Base-by-base conservation (phyloP, 2,113 vertebrate genomes). In the Pluvialis apricaria region DNA sequence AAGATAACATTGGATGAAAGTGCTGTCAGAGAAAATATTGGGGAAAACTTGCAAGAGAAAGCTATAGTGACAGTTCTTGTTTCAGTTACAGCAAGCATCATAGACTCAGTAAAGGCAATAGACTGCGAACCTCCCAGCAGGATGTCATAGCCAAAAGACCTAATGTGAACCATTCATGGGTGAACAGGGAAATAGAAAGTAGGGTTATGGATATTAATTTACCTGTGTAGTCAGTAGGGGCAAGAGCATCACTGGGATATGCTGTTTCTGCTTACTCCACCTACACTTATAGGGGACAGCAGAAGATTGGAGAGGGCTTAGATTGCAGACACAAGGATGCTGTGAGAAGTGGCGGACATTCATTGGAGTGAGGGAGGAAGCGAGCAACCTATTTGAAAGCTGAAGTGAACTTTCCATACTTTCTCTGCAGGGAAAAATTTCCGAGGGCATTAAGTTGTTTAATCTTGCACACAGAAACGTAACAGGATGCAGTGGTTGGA, bases 1-100 rank as follows among this genome's bases (percentile, higher is more conserved):
- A 96, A 96, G 91, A 97, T 95, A 96, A 95, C 92, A 68, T 75
- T 83, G 75, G 78, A 94, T 96, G 94, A 95, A 95, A 97, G 89
- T 81, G 87, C 91, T 94, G 92, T 95, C 75, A 0, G 78, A 91
- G 91, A 97, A 95, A 95, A 97, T 97, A 94, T 55, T 95, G 70
- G 81, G 45, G 42, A 58, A 95, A 95, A 92, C 51, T 88, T 88
- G 86, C 71, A 90, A 71, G 66, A 91, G 71, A 96, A 88, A 94
- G 40, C 89, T 92, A 20, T 73, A 95, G 75, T 95, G 95, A 96
- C 94, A 96, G 92, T 66, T 97, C 75, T 66, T 84, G 68, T 92
- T 95, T 91, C 77, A 80, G 58, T 92, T 94, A 77, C 70, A 94
- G 84, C 55, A 66, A 89, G 62, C 54, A 77, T 82, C 89, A 55